Conservation (phyloP, 64 coral and sea anemone genomes). For the Actinia tenebrosa region DNA sequence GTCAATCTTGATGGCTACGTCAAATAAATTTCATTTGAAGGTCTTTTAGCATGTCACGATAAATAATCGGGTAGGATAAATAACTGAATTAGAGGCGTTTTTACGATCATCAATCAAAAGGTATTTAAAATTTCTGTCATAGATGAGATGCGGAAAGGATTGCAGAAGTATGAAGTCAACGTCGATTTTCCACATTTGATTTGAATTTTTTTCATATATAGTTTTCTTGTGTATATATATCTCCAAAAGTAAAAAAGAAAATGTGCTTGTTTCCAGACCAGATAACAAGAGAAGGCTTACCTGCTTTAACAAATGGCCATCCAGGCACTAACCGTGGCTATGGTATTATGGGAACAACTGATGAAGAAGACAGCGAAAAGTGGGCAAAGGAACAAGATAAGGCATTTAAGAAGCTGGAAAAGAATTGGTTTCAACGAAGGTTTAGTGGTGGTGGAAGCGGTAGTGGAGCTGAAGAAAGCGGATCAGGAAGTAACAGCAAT, state of each 20-base stretch:
- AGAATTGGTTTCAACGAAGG: background rate
- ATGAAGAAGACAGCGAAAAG: slow-evolving; percentile 55
- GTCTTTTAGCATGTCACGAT: background rate
- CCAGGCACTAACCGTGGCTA: background rate
- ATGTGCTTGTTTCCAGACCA: background rate
- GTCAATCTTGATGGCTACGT: background rate
- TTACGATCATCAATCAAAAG: no score
- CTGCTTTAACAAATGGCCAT: background rate
- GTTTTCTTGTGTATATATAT: no score
- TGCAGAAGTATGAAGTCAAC: no score
- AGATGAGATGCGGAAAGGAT: no score
- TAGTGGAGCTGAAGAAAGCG: background rate
- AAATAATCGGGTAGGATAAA: no score
- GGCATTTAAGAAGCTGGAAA: background rate
- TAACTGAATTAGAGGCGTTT: no score
- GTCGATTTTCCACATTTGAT: no score
- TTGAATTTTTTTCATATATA: no score
- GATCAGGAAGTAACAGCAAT: slow-evolving; percentile 6
- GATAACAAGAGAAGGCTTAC: background rate
- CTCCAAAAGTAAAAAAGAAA: no score
- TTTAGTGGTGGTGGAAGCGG: background rate
- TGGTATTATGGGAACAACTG: slow-evolving; percentile 42
- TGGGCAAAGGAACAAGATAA: slow-evolving; percentile 32
- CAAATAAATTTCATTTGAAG: background rate
- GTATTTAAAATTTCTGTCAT: no score